These are phyloP conservation scores for Ectemnius lituratus DNA, from an alignment of 2,888 invertebrate genomes.

Conservation along the genomic window DNA sequence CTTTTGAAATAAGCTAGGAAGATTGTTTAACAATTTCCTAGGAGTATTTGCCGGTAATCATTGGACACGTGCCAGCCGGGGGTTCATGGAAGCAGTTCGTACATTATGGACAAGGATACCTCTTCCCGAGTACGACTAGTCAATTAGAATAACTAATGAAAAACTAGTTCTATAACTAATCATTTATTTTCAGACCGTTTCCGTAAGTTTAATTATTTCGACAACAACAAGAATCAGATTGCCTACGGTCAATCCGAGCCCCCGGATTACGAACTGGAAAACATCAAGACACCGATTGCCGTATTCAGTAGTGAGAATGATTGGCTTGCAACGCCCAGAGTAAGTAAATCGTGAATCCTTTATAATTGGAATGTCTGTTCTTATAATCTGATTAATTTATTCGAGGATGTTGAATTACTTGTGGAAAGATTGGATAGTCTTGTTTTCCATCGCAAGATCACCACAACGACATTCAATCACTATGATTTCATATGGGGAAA, in stretches of 20 bases:
- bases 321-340: conserved; percentile 67
- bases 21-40: conserved; percentile 42
- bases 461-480: conserved; percentile 66
- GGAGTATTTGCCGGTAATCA: conserved; percentile 70
- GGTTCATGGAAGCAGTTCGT: conserved; percentile 74
- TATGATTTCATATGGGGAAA: conserved; percentile 75
- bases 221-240: conserved; percentile 63
- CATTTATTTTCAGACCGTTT: conserved; percentile 63
- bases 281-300: conserved; percentile 68
- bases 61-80: conserved; percentile 72
- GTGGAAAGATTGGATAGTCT: conserved; percentile 52
- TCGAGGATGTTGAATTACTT: conserved; percentile 43
- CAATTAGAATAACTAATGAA: background rate
- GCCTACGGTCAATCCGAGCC: conserved; percentile 67
- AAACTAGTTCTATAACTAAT: background rate
- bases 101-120: conserved; percentile 73
- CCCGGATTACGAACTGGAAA: conserved; percentile 69
- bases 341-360: conserved; percentile 41
- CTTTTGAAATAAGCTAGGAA: too few relatives aligned
- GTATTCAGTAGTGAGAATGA: conserved; percentile 71
- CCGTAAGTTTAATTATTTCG: conserved; percentile 69
- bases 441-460: conserved; percentile 63
- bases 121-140: conserved; percentile 64
- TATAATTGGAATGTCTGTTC: background rate
- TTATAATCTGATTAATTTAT: conserved; percentile 2